These are phyloP conservation scores for Shargacucullia verbasci DNA, from an alignment of 2,888 invertebrate species.

Conservation along the genomic window DNA sequence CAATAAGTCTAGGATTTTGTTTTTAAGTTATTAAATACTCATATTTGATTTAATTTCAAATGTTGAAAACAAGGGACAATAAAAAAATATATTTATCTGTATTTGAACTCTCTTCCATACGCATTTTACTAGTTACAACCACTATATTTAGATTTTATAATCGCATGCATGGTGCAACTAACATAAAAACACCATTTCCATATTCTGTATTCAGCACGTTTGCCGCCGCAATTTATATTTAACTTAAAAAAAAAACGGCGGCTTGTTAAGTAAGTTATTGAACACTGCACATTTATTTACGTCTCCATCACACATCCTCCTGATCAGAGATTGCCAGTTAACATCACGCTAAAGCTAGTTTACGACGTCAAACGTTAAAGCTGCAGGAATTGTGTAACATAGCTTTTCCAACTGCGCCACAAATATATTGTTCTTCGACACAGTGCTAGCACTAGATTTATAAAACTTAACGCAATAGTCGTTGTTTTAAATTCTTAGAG, in stretches of 20 bases:
- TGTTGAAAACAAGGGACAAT: no score
- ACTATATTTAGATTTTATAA: no score
- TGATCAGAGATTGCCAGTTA: slow-evolving; percentile 50
- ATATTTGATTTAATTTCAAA: no score
- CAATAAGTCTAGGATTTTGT: no score
- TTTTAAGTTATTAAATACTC: no score
- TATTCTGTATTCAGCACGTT: not conserved
- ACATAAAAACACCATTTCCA: not conserved
- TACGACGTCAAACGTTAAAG: slow-evolving; percentile 55
- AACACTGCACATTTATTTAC: slow-evolving; percentile 42
- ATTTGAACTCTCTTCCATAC: no score
- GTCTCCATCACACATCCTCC: slow-evolving; percentile 55
- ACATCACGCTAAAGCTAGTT: slow-evolving; percentile 57
- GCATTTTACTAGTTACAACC: no score
- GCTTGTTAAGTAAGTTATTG: slow-evolving; percentile 61
- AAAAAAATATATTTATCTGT: no score
- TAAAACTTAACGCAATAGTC: slow-evolving; percentile 21
- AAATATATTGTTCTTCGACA: slow-evolving; percentile 37
- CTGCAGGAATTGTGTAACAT: slow-evolving; percentile 20
- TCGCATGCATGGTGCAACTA: no score
- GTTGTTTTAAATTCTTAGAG: slow-evolving; percentile 41
- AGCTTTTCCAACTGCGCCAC: slow-evolving; percentile 37
- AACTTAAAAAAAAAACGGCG: no score
- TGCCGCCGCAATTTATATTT: not conserved
- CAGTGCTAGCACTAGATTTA: slow-evolving; percentile 29